Evolutionary conservation across 2,888 invertebrate species (phyloP).

Genomic region (Drosophila monieri): DNA sequence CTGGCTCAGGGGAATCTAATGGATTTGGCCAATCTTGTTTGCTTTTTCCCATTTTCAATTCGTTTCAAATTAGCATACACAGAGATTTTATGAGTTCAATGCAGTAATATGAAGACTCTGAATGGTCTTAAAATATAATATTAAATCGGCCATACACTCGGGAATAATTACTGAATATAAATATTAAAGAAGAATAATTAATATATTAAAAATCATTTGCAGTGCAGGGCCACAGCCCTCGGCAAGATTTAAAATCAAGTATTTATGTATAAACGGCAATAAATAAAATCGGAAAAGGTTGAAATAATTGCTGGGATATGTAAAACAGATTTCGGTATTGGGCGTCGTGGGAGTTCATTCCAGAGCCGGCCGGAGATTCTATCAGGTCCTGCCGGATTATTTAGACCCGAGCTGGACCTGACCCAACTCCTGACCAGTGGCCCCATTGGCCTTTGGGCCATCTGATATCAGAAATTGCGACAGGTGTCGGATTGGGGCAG

Average conservation of each 20-base stretch:
- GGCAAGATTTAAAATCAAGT: slow-evolving; percentile 34
- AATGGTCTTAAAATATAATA: no score
- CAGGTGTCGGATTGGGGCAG: slow-evolving; percentile 63
- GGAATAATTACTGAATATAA: no score
- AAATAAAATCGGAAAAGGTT: slow-evolving; percentile 41
- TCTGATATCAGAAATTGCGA: slow-evolving; percentile 51
- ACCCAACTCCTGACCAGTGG: background rate
- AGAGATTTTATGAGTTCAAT: background rate
- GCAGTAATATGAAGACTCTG: no score
- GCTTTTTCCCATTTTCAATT: slow-evolving; percentile 22
- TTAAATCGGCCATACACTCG: no score
- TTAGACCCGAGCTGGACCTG: slow-evolving; percentile 15
- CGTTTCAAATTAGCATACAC: background rate
- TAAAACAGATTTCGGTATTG: slow-evolving; percentile 33
- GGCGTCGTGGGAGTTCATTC: slow-evolving; percentile 5
- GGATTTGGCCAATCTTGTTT: slow-evolving; percentile 57
- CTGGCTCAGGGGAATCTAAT: slow-evolving; percentile 22
- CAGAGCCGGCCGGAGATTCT: slow-evolving; percentile 1
- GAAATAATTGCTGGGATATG: slow-evolving; percentile 53
- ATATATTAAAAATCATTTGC: background rate
- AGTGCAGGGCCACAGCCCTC: slow-evolving; percentile 9
- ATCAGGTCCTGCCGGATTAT: slow-evolving; percentile 4
- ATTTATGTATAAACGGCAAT: slow-evolving; percentile 52
- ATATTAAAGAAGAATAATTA: no score
- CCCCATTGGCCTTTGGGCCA: slow-evolving; percentile 35